These are phyloP conservation scores for Hypocryptadius cinnamomeus DNA, from an alignment of 2,113 vertebrate species.

Conservation along the genomic window DNA sequence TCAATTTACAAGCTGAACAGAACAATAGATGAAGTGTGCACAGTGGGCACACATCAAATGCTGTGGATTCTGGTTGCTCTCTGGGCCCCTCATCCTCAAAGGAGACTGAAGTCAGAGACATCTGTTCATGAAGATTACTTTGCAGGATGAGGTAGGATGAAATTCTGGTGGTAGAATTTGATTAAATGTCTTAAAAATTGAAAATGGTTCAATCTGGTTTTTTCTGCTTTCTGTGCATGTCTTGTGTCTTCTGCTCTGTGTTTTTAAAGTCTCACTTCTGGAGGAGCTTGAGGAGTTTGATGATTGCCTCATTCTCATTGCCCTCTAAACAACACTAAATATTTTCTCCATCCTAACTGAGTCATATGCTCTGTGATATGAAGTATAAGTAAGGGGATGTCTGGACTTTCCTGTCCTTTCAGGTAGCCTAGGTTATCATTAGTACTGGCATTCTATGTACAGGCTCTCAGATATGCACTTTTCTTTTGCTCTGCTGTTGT, in stretches of 20 bases:
- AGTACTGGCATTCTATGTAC: background rate
- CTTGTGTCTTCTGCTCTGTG: background rate
- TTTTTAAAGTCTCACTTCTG: background rate
- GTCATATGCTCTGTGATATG: background rate
- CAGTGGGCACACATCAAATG: background rate
- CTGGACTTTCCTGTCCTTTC: slow-evolving; percentile 52
- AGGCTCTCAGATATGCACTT: background rate
- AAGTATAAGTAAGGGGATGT: background rate
- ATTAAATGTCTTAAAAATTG: background rate
- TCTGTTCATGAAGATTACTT: background rate
- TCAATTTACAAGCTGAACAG: background rate
- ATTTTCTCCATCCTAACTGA: slow-evolving; percentile 15
- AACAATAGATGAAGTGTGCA: background rate
- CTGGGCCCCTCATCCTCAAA: background rate
- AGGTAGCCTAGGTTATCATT: background rate
- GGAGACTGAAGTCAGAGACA: background rate
- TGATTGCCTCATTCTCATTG: background rate
- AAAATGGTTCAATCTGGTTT: background rate
- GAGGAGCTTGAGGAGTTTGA: background rate
- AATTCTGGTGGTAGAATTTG: background rate
- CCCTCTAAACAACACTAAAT: background rate
- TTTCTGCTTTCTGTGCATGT: background rate
- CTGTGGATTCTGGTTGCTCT: background rate
- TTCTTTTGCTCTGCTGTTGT: background rate
- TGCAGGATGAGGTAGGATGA: background rate